Base-by-base conservation (phyloP, 2,113 vertebrate genomes). In the Zeus faber region DNA sequence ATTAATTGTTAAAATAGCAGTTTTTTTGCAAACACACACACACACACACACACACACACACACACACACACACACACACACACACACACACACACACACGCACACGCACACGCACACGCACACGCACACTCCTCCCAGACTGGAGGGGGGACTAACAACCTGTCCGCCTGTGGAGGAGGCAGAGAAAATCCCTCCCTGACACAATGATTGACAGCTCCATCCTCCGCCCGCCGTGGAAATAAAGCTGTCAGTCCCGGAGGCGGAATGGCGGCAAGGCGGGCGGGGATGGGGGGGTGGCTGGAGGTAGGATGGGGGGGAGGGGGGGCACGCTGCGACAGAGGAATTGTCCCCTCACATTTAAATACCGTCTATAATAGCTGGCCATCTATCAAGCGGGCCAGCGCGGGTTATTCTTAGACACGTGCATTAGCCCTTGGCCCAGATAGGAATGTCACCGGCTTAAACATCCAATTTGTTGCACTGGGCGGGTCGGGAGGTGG, bases 381-480 rank as follows among this genome's bases (percentile, higher is more conserved):
- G 13, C 21, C 47, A 49, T 49, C 47, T 29, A 49, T 49, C 47
- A 49, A 4, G 25, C 26, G 16, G n/a, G 16, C 16, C 14, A n/a
- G 25, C 51, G 13, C 40, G 25, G 2, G 4, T 14, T 16, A 27
- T 10, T 21, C 39, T 20, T 25, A 46, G 77, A 83, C 77, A 82
- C 80, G 75, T 68, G 79, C 77, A 82, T 84, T 82, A 84, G 79
- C 82, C 82, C 79, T 82, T 84, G 79, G 82, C 82, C 82, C 79
- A 84, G 79, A 82, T 82, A 85, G 70, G 77, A 80, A 84, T 82
- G 82, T 84, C 82, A 82, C 74, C 76, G 76, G 77, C 80, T 82
- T 84, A 84, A 80, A 84, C 77, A 80, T 82, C 78, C 79, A 78
- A 82, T 84, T 82, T 84, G 82, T 84, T 80, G 72, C 76, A 60